Percentiles rank a stretch among this genome's conserved stretches.
phyloP scores from a whole-genome alignment of 2,888 invertebrate species.

The Acleris cristana region DNA sequence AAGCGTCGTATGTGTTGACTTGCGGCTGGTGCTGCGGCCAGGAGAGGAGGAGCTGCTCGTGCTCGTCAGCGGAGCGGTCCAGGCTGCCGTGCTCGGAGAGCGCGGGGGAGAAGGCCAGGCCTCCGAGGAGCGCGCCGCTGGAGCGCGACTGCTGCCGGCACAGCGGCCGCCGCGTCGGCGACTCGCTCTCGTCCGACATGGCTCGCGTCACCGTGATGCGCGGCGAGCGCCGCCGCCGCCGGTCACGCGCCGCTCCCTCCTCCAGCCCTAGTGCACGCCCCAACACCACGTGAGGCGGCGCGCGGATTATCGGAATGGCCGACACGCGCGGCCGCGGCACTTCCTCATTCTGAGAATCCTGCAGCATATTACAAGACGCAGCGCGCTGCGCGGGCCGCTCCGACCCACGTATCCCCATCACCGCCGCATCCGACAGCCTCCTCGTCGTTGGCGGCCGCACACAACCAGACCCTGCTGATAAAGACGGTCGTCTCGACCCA shows the following conservation, averaged over 20 bases:
- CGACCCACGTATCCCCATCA: constrained; percentile 69
- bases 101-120: constrained; percentile 76
- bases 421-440: constrained; percentile 74
- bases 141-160: constrained; percentile 79
- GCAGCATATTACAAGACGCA: constrained; percentile 87
- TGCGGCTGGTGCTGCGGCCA: constrained; percentile 77
- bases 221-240: constrained; percentile 84
- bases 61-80: constrained; percentile 73
- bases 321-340: constrained; percentile 60
- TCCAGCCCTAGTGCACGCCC: constrained; percentile 85
- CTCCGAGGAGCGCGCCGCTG: constrained; percentile 76
- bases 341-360: constrained; percentile 83
- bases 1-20: constrained; percentile 63
- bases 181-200: constrained; percentile 88
- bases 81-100: constrained; percentile 62
- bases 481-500: constrained; percentile 88
- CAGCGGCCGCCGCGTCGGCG: constrained; percentile 76
- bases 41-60: constrained; percentile 81
- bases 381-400: constrained; percentile 84
- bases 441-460: constrained; percentile 74
- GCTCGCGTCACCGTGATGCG: constrained; percentile 89
- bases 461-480: constrained; percentile 83
- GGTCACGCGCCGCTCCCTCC: constrained; percentile 61
- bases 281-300: constrained; percentile 85
- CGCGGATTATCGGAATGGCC: constrained; percentile 78